Percentiles rank a stretch among this genome's conserved stretches.
Conservation (phyloP, 2,888 invertebrate species). For the Scaptomyza parva region DNA sequence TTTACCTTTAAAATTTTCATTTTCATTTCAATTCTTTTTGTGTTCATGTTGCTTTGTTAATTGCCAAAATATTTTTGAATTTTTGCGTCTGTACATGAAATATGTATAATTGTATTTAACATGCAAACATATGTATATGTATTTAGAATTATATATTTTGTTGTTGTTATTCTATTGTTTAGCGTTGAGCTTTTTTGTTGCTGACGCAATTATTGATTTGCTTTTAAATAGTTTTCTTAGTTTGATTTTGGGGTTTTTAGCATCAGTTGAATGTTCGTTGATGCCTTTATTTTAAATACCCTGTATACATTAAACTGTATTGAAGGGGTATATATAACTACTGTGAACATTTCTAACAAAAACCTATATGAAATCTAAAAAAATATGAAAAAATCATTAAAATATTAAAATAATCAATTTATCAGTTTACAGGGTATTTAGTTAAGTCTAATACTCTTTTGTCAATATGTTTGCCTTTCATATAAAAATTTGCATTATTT, state of each 20-base stretch:
- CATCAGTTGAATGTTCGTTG: constrained; percentile 19
- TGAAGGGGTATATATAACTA: neutral
- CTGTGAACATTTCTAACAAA: neutral
- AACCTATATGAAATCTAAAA: too few species aligned
- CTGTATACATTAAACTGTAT: neutral
- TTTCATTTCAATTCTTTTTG: constrained; percentile 54
- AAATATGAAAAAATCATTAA: too few species aligned
- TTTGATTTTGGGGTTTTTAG: neutral
- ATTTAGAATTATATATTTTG: neutral
- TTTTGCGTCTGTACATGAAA: constrained; percentile 57
- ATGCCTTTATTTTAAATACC: constrained; percentile 19
- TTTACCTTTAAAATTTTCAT: constrained; percentile 78
- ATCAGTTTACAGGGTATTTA: neutral
- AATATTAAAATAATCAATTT: too few species aligned
- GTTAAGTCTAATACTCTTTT: neutral
- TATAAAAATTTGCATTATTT: constrained; percentile 30
- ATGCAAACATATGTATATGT: neutral
- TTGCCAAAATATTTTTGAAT: constrained; percentile 69
- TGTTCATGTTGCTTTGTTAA: constrained; percentile 63
- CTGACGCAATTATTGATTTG: constrained; percentile 75
- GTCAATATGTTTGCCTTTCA: constrained; percentile 2
- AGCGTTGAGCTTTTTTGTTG: constrained; percentile 28
- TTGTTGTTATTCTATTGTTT: constrained; percentile 8
- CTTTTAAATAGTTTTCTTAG: constrained; percentile 50
- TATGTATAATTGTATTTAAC: constrained; percentile 8